Evolutionary conservation across 2,888 invertebrate species (phyloP).

Genomic region (Scotopteryx bipunctaria): DNA sequence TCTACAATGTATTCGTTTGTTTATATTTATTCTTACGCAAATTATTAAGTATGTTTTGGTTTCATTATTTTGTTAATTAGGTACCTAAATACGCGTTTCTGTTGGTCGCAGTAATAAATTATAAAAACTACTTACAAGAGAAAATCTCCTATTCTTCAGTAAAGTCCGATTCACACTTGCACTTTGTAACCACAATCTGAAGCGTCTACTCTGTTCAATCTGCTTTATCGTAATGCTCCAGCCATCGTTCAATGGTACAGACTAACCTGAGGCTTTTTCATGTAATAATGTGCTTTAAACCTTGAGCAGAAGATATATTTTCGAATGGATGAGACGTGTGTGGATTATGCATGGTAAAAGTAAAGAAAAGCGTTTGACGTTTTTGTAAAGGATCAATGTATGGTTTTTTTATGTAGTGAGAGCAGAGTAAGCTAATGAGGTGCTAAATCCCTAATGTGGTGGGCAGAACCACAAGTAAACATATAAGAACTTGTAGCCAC

Average conservation of each 20-base stretch:
- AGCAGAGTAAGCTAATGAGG: too few relatives aligned
- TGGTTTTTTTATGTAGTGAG: neutral
- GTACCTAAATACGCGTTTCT: neutral
- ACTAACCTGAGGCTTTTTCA: neutral
- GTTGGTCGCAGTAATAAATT: too few relatives aligned
- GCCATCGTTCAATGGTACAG: conserved; percentile 18
- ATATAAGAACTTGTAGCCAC: too few relatives aligned
- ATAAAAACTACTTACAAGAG: conserved; percentile 4
- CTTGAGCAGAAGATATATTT: neutral
- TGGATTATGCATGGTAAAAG: conserved; percentile 33
- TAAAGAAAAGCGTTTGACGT: conserved; percentile 28
- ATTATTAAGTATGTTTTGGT: too few relatives aligned
- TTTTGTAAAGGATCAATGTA: conserved; percentile 8
- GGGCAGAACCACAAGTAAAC: too few relatives aligned
- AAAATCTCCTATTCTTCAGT: neutral
- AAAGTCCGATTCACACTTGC: conserved; percentile 5
- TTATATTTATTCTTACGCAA: too few relatives aligned
- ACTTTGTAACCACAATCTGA: conserved; percentile 16
- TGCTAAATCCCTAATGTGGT: too few relatives aligned
- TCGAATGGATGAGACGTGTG: neutral
- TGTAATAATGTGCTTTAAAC: conserved; percentile 10
- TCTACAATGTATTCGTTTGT: too few relatives aligned
- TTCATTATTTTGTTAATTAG: too few relatives aligned
- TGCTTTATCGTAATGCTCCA: conserved; percentile 33
- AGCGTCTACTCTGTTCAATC: conserved; percentile 32